phyloP scores from a whole-genome alignment of 2,888 invertebrate genomes.

The Sylvicola cinctus region DNA sequence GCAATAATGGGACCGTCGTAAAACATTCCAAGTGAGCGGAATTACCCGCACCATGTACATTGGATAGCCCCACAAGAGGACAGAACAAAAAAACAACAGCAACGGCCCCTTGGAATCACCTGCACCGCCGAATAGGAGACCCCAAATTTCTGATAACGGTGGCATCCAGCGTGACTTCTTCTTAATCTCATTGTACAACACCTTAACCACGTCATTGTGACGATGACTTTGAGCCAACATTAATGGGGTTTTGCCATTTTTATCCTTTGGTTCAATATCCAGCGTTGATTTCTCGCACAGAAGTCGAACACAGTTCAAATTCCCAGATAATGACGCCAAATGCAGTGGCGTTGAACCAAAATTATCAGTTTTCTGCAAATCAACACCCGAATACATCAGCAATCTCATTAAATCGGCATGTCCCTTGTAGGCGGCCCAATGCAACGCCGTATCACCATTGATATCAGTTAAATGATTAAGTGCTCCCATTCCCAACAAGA shows the following conservation, averaged over 20 bases:
- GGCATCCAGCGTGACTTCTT: conserved; percentile 71
- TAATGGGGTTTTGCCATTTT: conserved; percentile 80
- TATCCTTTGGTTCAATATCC: conserved; percentile 68
- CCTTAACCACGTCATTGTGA: conserved; percentile 63
- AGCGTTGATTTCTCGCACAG: conserved; percentile 82
- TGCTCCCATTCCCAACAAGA: conserved; percentile 75
- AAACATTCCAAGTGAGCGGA: conserved; percentile 74
- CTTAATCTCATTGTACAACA: conserved; percentile 63
- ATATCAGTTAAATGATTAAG: conserved; percentile 70
- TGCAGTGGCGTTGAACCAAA: conserved; percentile 85
- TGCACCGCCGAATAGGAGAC: conserved; percentile 71
- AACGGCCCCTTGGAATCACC: conserved; percentile 80
- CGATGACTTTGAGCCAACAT: conserved; percentile 77
- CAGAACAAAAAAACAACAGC: conserved; percentile 65
- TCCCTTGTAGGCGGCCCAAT: conserved; percentile 90
- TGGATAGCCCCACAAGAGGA: conserved; percentile 80
- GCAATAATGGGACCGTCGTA: conserved; percentile 69
- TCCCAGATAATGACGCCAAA: conserved; percentile 73
- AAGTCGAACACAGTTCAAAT: conserved; percentile 65
- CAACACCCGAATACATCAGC: conserved; percentile 78
- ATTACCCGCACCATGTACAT: conserved; percentile 80
- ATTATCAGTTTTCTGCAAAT: conserved; percentile 74
- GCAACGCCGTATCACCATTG: conserved; percentile 81
- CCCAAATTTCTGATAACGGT: conserved; percentile 73
- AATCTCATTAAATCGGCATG: conserved; percentile 72